Evolutionary conservation across 2,797 vertebrate species (phyloP).

Genomic region (Echeneis naucrates): DNA sequence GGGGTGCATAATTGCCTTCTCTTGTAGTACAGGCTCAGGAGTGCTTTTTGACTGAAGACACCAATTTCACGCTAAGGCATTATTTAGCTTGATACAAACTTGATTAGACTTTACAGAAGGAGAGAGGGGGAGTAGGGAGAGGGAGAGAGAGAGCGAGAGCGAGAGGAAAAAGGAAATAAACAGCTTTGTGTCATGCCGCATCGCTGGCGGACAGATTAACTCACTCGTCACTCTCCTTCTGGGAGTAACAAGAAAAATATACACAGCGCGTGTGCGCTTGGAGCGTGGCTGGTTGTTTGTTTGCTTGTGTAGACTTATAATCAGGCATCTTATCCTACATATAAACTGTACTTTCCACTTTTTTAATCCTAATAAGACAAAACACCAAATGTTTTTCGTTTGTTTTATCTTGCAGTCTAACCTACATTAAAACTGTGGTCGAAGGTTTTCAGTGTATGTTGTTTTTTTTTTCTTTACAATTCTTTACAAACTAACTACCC

Average conservation of each 20-base stretch:
- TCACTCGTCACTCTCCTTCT: constrained; percentile 75
- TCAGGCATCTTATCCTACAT: constrained; percentile 26
- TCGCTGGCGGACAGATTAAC: constrained; percentile 84
- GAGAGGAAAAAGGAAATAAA: constrained; percentile 59
- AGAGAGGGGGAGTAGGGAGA: constrained; percentile 20
- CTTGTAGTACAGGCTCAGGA: constrained; percentile 82
- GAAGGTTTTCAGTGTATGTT: neutral
- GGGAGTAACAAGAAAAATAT: constrained; percentile 73
- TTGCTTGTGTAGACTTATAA: constrained; percentile 59
- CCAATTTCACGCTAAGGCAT: constrained; percentile 84
- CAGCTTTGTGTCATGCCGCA: constrained; percentile 75
- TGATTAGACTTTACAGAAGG: constrained; percentile 83
- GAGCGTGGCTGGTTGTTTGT: constrained; percentile 57
- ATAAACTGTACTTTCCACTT: constrained; percentile 16
- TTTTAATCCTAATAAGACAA: neutral
- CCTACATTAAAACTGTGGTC: neutral
- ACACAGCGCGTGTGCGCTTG: constrained; percentile 39
- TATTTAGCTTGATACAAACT: constrained; percentile 87
- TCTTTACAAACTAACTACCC: neutral
- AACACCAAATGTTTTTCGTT: neutral
- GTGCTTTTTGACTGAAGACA: constrained; percentile 83
- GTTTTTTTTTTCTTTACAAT: neutral
- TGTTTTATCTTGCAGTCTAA: too few relatives aligned
- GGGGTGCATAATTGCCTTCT: constrained; percentile 83
- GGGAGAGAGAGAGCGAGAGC: constrained; percentile 22